Conservation (phyloP, 1,140 invertebrate species). For the Eumeta japonica region DNA sequence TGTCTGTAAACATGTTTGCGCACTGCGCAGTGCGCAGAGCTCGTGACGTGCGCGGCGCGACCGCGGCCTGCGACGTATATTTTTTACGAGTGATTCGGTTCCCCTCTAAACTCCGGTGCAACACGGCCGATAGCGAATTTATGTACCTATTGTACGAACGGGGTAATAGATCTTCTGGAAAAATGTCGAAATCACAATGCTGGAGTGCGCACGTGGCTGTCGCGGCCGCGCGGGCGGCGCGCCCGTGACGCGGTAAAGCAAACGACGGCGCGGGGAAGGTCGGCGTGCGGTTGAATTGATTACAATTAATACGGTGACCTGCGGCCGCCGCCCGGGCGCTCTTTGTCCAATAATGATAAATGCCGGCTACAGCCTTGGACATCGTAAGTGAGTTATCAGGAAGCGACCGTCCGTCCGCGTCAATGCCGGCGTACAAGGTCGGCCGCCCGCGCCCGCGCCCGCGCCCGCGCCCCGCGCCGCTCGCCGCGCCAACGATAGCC, state of each 20-base stretch:
- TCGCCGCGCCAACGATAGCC: too few relatives aligned
- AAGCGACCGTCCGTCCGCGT: slow-evolving; percentile 39
- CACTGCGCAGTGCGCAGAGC: slow-evolving; percentile 40
- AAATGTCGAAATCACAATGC: too few relatives aligned
- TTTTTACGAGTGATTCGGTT: too few relatives aligned
- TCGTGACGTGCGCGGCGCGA: slow-evolving; percentile 39
- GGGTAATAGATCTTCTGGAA: too few relatives aligned
- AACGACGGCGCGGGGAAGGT: too few relatives aligned
- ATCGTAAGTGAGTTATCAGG: slow-evolving; percentile 49
- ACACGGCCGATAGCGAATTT: too few relatives aligned
- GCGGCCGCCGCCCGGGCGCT: slow-evolving; percentile 55
- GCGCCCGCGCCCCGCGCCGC: slow-evolving; percentile 2
- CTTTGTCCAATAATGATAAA: slow-evolving; percentile 54
- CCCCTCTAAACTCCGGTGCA: too few relatives aligned
- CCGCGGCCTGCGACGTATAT: slow-evolving; percentile 31
- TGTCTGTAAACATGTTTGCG: slow-evolving; percentile 52
- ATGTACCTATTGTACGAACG: too few relatives aligned
- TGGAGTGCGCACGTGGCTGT: too few relatives aligned
- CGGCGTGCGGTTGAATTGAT: too few relatives aligned
- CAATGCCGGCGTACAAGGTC: slow-evolving; percentile 45
- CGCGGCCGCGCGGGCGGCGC: too few relatives aligned
- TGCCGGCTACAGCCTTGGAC: slow-evolving; percentile 40
- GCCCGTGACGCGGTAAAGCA: too few relatives aligned
- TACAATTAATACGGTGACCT: slow-evolving; percentile 52
- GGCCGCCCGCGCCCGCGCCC: slow-evolving; percentile 6